Evolutionary conservation across 2,888 invertebrate genomes (phyloP), one percentile per base, ranked within the genome.

Genomic region (Pandemis heparana): DNA sequence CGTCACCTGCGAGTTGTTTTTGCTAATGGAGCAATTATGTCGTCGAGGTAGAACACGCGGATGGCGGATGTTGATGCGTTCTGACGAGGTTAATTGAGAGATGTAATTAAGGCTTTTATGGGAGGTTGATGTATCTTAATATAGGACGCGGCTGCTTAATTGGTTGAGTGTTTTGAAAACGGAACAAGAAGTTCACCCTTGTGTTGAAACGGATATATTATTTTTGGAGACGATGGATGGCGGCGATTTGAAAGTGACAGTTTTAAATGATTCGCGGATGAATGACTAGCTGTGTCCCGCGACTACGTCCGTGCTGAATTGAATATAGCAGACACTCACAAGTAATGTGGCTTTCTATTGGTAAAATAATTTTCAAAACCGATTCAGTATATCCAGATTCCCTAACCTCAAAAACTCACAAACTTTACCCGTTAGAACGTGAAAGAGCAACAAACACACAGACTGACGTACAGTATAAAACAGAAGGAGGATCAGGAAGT

Each of bases 11-110:
- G 23, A 53, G 23, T 56, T 56, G 56, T 56, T 56, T 56, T 23
- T 56, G 56, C 56, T 56, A 56, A 56, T 56, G 56, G 56, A 56
- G 56, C 56, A 56, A 56, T 56, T 56, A 56, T 53, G 51, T 53
- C 56, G 51, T 53, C 56, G 56, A 56, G 51, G 51, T 53, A 16
- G 23, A 56, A 56, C 23, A 56, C 56, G 53, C 18, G n/a, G n/a
- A 48, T 16, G 48, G 53, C 18, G n/a, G n/a, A 48, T 16, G 48
- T 18, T 56, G 51, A 53, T 23, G 56, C 12, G 23, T 56, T 48
- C 23, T 56, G 56, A 56, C 23, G 56, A 56, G 56, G 23, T 56
- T 56, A 56, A 56, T 56, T 56, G 56, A 56, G 56, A 56, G 56
- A 23, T 56, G 9, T 56, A 56, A 23, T 56, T 56, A 23, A 23